phyloP scores from a whole-genome alignment of 2,888 invertebrate species.

The Zonitis immaculata region DNA sequence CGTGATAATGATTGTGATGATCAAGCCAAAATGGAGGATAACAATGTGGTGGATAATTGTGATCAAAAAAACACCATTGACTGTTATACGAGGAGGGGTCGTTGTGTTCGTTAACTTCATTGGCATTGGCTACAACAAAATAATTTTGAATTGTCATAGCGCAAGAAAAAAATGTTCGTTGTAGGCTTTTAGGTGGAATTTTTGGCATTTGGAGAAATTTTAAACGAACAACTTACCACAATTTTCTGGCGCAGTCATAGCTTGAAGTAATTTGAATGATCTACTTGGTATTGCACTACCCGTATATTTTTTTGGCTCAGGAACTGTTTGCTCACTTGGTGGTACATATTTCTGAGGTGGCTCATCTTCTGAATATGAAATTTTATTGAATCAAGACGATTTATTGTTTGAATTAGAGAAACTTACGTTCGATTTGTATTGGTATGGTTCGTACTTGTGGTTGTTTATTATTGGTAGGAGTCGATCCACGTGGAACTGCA shows the following conservation, averaged over 20 bases:
- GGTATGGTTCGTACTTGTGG: constrained; percentile 58
- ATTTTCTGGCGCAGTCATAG: constrained; percentile 68
- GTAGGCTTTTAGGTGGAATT: constrained; percentile 26
- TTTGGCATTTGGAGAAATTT: not conserved
- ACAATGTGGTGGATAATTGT: constrained; percentile 25
- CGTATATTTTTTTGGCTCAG: constrained; percentile 67
- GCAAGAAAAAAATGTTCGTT: constrained; percentile 25
- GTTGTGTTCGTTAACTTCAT: constrained; percentile 40
- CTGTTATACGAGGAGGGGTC: constrained; percentile 39
- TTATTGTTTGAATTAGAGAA: not conserved
- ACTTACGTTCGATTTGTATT: constrained; percentile 59
- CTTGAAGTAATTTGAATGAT: constrained; percentile 74
- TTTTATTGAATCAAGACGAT: not conserved
- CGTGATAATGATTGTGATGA: constrained; percentile 27
- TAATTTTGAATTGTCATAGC: constrained; percentile 13
- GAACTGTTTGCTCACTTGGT: constrained; percentile 63
- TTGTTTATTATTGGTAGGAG: constrained; percentile 21
- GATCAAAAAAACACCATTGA: constrained; percentile 38
- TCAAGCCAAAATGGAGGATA: constrained; percentile 37
- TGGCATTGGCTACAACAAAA: constrained; percentile 48
- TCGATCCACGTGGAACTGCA: constrained; percentile 28
- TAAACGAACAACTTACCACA: constrained; percentile 51
- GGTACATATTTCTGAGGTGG: constrained; percentile 49
- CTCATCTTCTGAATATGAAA: constrained; percentile 33
- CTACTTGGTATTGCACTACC: constrained; percentile 77